Base-by-base conservation (phyloP, 2,888 invertebrate species). In the Julus scanicus region DNA sequence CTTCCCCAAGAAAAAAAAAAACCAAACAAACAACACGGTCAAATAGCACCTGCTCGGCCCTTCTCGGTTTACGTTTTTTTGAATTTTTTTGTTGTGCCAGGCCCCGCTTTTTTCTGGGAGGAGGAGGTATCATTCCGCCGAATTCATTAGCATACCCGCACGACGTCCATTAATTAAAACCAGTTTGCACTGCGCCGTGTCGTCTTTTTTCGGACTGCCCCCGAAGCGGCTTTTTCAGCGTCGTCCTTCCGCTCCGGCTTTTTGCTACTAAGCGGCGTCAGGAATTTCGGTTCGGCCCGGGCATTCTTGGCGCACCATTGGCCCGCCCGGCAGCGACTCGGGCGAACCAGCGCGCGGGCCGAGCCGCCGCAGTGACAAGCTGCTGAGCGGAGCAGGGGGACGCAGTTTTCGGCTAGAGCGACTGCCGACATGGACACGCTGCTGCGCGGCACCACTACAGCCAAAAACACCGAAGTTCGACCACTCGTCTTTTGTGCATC, bases 161-260 rank as follows among this genome's bases (percentile, higher is more conserved):
- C 71, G 71, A 71, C 71, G 71, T 71, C 71, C 71, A 71, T 71
- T 71, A 71, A 71, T 71, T 71, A 71, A 71, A 71, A 71, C 71
- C 71, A 71, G 71, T 71, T 71, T 29, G 11, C 63, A 4, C 53
- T 0, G 4, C 53, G 13, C 13, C 53, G 63, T 6, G 63, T 6
- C 20, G 71, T 4, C 29, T 29, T 71, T 29, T 71, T 71, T 29
- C 71, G 71, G 29, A 71, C 71, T 5, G 11, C 71, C 71, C 71
- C 29, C 71, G 71, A n/a, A n/a, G 17, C 57, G 6, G 6, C 44
- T 44, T 44, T 44, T 44, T 57, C n/a, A 2, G n/a, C n/a, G 6
- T 11, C 53, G 53, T 53, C 53, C 53, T 53, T 57, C n/a, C n/a
- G 44, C n/a, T 57, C 17, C 17, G 44, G 3, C 44, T 44, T 44